These are phyloP conservation scores for Hippotragus niger DNA, from an alignment of 2,113 vertebrate species.

Conservation along the genomic window DNA sequence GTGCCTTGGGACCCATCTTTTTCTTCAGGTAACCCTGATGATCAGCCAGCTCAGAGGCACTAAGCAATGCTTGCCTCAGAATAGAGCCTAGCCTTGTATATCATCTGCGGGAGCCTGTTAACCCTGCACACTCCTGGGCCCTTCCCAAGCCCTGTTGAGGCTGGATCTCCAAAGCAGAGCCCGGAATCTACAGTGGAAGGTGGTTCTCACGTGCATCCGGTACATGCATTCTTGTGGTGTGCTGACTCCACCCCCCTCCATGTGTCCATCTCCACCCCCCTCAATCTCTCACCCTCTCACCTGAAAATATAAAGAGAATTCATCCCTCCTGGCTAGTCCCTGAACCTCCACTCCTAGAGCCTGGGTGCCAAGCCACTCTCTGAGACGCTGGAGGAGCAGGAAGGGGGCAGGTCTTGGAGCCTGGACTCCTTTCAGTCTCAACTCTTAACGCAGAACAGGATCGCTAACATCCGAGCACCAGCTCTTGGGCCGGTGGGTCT, in stretches of 20 bases:
- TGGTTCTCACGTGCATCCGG: accelerated
- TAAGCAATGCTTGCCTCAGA: background rate
- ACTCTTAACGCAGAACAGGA: accelerated
- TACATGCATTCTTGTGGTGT: no score
- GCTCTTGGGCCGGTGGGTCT: background rate
- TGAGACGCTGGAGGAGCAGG: background rate
- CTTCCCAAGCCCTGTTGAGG: background rate
- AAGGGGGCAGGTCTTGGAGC: background rate
- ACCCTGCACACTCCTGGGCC: background rate
- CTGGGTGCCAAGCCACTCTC: background rate
- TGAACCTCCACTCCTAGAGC: background rate
- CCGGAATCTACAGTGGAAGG: background rate
- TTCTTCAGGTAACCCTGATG: background rate
- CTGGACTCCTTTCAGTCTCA: background rate
- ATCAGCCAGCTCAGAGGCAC: background rate
- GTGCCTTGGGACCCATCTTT: background rate
- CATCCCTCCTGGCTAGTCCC: background rate
- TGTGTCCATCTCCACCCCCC: no score
- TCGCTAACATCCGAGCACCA: background rate
- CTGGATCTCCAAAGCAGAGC: background rate
- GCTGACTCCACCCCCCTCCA: background rate
- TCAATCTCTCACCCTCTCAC: background rate
- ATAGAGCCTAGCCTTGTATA: background rate
- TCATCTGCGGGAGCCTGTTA: background rate
- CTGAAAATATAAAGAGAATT: background rate